Percentiles rank a stretch among this genome's conserved stretches.
phyloP scores from a whole-genome alignment of 2,797 vertebrate species.

The Vultur gryphus region DNA sequence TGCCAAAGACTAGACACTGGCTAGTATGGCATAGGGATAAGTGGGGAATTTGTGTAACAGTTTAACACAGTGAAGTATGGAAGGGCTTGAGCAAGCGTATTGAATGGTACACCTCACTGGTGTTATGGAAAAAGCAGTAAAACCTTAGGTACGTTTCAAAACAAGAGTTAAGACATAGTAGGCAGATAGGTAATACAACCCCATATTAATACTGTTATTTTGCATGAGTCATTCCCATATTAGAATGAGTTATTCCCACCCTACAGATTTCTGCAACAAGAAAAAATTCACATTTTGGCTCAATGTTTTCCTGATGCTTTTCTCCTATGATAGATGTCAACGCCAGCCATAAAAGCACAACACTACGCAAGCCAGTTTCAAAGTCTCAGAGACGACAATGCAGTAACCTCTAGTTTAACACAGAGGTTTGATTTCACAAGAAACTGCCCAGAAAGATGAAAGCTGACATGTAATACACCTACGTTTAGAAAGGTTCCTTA shows the following conservation, averaged over 20 bases:
- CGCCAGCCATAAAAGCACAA: neutral
- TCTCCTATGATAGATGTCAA: neutral
- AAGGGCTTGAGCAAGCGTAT: neutral
- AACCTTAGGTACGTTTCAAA: neutral
- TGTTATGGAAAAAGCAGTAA: neutral
- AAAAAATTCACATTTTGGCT: neutral
- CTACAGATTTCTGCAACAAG: neutral
- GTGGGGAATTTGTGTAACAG: neutral
- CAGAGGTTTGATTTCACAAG: neutral
- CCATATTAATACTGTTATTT: neutral
- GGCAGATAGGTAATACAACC: neutral
- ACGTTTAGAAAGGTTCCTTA: neutral
- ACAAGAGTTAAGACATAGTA: neutral
- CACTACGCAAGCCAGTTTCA: neutral
- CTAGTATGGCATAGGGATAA: neutral
- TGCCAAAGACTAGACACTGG: neutral
- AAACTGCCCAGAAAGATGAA: neutral
- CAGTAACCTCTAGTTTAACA: neutral
- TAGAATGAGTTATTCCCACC: neutral
- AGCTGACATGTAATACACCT: fast-evolving
- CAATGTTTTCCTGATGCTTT: neutral
- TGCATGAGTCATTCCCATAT: neutral
- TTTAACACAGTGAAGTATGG: neutral
- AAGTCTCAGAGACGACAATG: neutral
- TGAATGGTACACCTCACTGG: neutral